Evolutionary conservation across 1,140 invertebrate species (phyloP).

Genomic region (Proales similis): DNA sequence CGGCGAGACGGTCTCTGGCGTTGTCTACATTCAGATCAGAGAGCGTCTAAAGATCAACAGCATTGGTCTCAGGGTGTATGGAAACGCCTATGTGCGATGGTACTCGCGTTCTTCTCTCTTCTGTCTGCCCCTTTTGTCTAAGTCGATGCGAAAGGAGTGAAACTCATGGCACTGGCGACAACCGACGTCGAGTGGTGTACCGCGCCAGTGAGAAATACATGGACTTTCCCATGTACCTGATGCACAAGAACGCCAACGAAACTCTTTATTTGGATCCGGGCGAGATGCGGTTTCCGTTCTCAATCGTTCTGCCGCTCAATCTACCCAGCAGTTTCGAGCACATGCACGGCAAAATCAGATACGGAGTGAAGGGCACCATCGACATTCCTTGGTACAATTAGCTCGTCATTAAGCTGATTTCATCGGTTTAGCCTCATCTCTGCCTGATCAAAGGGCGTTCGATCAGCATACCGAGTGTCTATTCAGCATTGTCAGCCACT

Average conservation of each 20-base stretch:
- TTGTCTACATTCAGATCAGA: neutral
- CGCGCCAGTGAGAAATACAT: constrained; percentile 20
- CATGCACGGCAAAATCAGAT: constrained; percentile 52
- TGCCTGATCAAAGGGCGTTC: constrained; percentile 32
- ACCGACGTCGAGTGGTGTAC: constrained; percentile 1
- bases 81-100: constrained; percentile 19
- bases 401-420: neutral
- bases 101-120: too few relatives aligned
- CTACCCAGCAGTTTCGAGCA: constrained; percentile 56
- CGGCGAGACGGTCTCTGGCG: constrained; percentile 7
- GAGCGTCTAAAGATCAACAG: constrained; percentile 21
- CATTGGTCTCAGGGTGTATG: neutral
- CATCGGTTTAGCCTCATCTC: neutral
- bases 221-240: neutral
- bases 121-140: too few relatives aligned
- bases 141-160: too few relatives aligned
- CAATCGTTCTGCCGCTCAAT: constrained; percentile 52
- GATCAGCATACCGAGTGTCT: constrained; percentile 44
- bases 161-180: too few relatives aligned
- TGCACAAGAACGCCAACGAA: neutral
- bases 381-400: constrained; percentile 46
- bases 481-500: constrained; percentile 45
- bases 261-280: constrained; percentile 41
- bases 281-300: constrained; percentile 53
- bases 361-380: constrained; percentile 52